Evolutionary conservation across 1,140 invertebrate genomes (phyloP), one percentile per base, ranked within the genome.

Genomic region (Drosophila novamexicana): DNA sequence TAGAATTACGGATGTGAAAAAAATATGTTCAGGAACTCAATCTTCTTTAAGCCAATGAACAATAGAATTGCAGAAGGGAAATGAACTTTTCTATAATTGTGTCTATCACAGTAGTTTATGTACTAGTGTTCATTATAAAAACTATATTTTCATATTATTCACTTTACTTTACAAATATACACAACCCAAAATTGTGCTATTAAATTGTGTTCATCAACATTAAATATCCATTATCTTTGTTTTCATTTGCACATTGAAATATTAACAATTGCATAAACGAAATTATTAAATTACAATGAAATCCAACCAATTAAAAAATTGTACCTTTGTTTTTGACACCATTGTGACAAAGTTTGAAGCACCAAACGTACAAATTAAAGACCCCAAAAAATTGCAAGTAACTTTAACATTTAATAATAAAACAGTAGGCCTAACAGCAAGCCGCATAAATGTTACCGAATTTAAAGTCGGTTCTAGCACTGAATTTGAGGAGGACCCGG

Each of bases 361-460:
- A 16, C n/a, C 16, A 0, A 8, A 7, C 1, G 3, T 9, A 0
- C 1, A 45, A 2, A 52, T 58, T 7, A n/a, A 32, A 0, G 42
- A 67, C 18, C 64, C 64, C 0, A 14, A 18, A 0, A 42, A 53
- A 7, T 18, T 82, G 0, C 4, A 47, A 12, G 34, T 78, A n/a
- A 54, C 39, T 0, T 50, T 62, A 4, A 75, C 54, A 34, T 70
- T 81, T 9, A 53, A 62, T 16, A 45, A 36, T 9, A 40, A 1
- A 2, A 8, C 22, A 0, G 7, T 82, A 4, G 2, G 34, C 0
- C 54, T 82, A n/a, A 61, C 52, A 0, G 18, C 42, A 0, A 82
- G 77, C 16, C 65, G 74, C 7, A 63, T 83, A 6, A 83, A 83
- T 65, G 80, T 66, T 2, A 37, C 6, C 1, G 80, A 83, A 2